Evolutionary conservation across 2,797 vertebrate species (phyloP).

Genomic region (Rhincodon typus): DNA sequence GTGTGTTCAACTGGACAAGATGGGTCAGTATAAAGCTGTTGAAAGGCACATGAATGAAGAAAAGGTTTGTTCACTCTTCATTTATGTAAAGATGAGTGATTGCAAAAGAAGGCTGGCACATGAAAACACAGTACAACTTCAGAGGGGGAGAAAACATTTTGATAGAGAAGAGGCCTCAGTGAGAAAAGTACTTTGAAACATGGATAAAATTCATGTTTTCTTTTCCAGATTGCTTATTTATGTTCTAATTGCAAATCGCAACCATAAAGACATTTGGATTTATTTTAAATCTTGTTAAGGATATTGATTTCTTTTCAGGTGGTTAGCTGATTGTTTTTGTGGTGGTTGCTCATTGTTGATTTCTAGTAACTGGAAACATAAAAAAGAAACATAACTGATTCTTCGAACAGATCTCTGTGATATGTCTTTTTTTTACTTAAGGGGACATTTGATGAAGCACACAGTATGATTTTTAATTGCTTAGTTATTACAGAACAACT

Average conservation of each 20-base stretch:
- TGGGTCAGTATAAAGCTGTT: not conserved
- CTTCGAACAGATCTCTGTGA: conserved; percentile 1
- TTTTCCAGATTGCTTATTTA: not conserved
- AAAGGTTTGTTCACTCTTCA: not conserved
- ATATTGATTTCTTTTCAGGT: not conserved
- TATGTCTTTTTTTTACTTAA: not conserved
- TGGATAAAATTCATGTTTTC: too few species aligned
- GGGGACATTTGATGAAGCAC: not conserved
- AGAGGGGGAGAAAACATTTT: not conserved
- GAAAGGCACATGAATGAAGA: not conserved
- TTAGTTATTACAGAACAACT: not conserved
- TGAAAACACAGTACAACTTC: too few species aligned
- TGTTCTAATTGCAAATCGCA: not conserved
- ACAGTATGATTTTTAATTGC: not conserved
- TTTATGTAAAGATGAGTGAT: not conserved
- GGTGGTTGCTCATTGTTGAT: not conserved
- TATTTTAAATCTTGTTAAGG: too few species aligned
- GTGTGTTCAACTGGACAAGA: not conserved
- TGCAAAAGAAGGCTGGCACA: not conserved
- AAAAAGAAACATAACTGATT: not conserved
- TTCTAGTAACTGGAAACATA: not conserved
- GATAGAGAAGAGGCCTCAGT: not conserved
- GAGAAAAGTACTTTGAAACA: not conserved
- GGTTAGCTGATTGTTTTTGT: not conserved
- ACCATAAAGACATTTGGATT: too few species aligned